Percentiles rank a stretch among this genome's conserved stretches.
Conservation (phyloP, 2,888 invertebrate species). For the Octodonta nipae region DNA sequence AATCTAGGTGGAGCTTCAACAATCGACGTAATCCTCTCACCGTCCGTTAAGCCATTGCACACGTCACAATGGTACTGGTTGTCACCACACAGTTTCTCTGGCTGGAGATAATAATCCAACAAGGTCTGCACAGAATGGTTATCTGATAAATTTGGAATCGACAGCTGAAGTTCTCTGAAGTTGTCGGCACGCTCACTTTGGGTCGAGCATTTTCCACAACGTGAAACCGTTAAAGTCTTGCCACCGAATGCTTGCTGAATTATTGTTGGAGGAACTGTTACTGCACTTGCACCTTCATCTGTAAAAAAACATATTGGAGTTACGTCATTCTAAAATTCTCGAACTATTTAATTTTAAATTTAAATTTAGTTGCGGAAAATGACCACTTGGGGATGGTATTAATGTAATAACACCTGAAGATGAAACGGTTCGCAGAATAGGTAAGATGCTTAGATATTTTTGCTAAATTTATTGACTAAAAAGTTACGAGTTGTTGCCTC, state of each 20-base stretch:
- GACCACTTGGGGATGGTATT: too few relatives aligned
- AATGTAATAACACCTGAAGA: too few relatives aligned
- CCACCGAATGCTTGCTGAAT: constrained; percentile 68
- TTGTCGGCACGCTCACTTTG: constrained; percentile 62
- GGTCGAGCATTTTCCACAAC: constrained; percentile 58
- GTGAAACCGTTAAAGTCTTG: constrained; percentile 57
- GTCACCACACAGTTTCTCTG: constrained; percentile 65
- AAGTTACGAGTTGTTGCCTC: too few relatives aligned
- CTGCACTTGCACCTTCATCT: constrained; percentile 25
- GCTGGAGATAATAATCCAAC: constrained; percentile 62
- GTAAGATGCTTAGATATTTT: too few relatives aligned
- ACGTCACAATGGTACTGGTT: constrained; percentile 71
- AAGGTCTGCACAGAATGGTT: constrained; percentile 61
- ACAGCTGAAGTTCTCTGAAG: constrained; percentile 68
- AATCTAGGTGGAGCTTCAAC: constrained; percentile 57
- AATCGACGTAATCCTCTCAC: constrained; percentile 55
- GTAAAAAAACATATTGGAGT: too few relatives aligned
- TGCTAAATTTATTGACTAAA: too few relatives aligned
- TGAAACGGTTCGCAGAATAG: too few relatives aligned
- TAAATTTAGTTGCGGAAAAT: too few relatives aligned
- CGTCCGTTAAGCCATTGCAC: constrained; percentile 63
- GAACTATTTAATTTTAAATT: too few relatives aligned
- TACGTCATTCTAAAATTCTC: too few relatives aligned
- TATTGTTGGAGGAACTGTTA: constrained; percentile 31
- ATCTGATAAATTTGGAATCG: constrained; percentile 46